Percentiles rank a stretch among this genome's conserved stretches.
These are phyloP conservation scores for Laticauda colubrina DNA, from an alignment of 2,113 vertebrate genomes.

Conservation along the genomic window DNA sequence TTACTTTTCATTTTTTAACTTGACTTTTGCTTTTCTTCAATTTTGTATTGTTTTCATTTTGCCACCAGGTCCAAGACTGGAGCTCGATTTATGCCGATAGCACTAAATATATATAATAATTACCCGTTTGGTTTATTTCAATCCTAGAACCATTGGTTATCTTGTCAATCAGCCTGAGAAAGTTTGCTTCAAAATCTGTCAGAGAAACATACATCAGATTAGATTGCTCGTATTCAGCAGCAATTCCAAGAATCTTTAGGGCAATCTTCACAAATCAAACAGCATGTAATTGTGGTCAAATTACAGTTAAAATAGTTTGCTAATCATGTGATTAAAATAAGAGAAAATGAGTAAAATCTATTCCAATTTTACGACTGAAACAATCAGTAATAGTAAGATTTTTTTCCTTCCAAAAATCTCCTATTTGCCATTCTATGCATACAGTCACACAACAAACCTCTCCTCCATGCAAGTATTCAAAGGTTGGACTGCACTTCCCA, in stretches of 20 bases:
- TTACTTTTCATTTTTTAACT: neutral
- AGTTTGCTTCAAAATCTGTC: constrained; percentile 95
- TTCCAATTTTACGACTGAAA: neutral
- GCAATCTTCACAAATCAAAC: neutral
- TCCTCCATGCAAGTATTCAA: neutral
- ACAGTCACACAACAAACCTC: neutral
- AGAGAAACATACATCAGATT: neutral
- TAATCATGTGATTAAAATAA: neutral
- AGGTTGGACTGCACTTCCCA: neutral
- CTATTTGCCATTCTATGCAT: neutral
- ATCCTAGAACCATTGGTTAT: constrained; percentile 94
- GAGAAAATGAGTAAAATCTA: neutral
- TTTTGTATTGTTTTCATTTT: neutral
- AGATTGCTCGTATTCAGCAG: neutral
- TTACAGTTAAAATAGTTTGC: neutral
- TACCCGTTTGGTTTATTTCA: constrained; percentile 98
- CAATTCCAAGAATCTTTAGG: constrained; percentile 2
- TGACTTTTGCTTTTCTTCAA: neutral
- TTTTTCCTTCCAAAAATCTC: neutral
- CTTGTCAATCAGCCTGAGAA: constrained; percentile 93
- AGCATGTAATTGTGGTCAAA: neutral
- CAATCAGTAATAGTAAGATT: neutral
- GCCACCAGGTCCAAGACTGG: neutral
- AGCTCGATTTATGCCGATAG: neutral
- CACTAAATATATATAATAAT: constrained; percentile 25